phyloP scores from a whole-genome alignment of 2,888 invertebrate genomes.

The Limnephilus auricula region DNA sequence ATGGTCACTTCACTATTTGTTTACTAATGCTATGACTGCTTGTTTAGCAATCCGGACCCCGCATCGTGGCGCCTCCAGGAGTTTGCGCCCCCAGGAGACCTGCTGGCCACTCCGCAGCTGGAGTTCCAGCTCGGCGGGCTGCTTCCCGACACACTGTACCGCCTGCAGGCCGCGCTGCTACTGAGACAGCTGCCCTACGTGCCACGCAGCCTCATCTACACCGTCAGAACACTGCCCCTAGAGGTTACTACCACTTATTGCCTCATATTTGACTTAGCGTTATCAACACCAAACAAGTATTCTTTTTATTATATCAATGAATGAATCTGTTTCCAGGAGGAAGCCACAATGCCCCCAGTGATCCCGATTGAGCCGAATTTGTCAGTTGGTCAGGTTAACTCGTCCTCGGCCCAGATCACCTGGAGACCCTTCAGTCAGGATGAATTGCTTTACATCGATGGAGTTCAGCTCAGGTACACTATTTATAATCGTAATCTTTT shows the following conservation, averaged over 20 bases:
- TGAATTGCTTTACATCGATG: constrained; percentile 91
- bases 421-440: constrained; percentile 91
- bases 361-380: constrained; percentile 83
- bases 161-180: constrained; percentile 88
- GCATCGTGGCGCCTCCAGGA: constrained; percentile 90
- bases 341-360: constrained; percentile 67
- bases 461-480: constrained; percentile 84
- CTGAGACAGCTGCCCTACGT: constrained; percentile 87
- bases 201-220: constrained; percentile 87
- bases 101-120: constrained; percentile 90
- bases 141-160: constrained; percentile 88
- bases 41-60: constrained; percentile 78
- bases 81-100: constrained; percentile 90
- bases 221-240: constrained; percentile 82
- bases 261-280: not conserved
- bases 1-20: not conserved
- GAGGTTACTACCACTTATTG: constrained; percentile 21
- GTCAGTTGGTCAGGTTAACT: constrained; percentile 85
- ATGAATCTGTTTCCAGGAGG: constrained; percentile 57
- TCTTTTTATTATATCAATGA: not conserved
- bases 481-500: no score
- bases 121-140: constrained; percentile 90
- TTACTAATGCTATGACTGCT: not conserved
- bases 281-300: not conserved
- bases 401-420: constrained; percentile 86